A percentile compares a stretch with the other conserved stretches of the same genome.
Conservation (phyloP, 1,140 invertebrate species). For the Chrysopa pallens region DNA sequence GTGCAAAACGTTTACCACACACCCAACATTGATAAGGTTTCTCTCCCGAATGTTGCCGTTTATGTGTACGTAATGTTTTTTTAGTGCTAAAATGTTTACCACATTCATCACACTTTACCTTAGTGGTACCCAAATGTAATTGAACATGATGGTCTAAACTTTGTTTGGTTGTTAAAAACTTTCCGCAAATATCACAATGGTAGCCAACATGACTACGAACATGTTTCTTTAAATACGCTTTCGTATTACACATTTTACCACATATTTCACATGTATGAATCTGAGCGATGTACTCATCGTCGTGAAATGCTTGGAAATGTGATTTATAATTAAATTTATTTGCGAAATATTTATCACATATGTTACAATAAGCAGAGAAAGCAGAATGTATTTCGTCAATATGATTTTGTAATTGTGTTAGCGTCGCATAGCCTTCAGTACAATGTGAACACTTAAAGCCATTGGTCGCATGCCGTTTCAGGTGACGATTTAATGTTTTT, state of each 20-base stretch:
- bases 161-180: slow-evolving; percentile 11
- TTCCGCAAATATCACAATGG: slow-evolving; percentile 9
- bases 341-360: slow-evolving; percentile 29
- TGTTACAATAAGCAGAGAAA: slow-evolving; percentile 16
- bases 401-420: slow-evolving; percentile 21
- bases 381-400: slow-evolving; percentile 13
- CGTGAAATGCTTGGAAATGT: slow-evolving; percentile 14
- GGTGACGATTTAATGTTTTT: neutral
- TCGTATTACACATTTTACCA: slow-evolving; percentile 37
- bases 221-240: neutral
- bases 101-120: slow-evolving; percentile 13
- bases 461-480: neutral
- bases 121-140: slow-evolving; percentile 17
- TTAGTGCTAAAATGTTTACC: slow-evolving; percentile 10
- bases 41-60: slow-evolving; percentile 53
- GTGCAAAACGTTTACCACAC: slow-evolving; percentile 56
- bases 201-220: neutral
- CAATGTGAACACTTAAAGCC: slow-evolving; percentile 18
- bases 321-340: slow-evolving; percentile 20
- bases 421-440: slow-evolving; percentile 16
- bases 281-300: slow-evolving; percentile 4
- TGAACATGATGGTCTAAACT: slow-evolving; percentile 14
- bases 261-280: slow-evolving; percentile 52
- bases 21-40: slow-evolving; percentile 59
- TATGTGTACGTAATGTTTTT: slow-evolving; percentile 6